phyloP scores from a whole-genome alignment of 1,140 invertebrate genomes.

The Diorhabda carinulata region DNA sequence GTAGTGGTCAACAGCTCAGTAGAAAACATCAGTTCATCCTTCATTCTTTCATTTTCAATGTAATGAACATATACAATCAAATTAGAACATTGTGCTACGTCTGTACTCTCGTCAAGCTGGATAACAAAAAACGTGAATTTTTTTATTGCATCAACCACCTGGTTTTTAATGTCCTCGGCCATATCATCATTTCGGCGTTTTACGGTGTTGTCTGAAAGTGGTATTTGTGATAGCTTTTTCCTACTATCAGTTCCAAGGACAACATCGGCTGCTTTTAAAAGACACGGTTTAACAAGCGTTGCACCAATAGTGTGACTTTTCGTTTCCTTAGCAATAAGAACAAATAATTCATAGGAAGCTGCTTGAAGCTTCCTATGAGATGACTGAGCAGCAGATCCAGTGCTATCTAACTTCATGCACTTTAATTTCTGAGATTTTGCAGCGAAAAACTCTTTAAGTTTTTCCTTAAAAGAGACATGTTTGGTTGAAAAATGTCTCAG shows the following conservation, averaged over 20 bases:
- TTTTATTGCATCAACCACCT: no score
- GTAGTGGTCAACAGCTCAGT: no score
- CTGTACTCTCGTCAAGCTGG: no score
- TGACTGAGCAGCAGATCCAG: no score
- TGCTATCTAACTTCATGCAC: conserved; percentile 13
- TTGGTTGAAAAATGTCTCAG: no score
- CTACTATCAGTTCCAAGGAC: conserved; percentile 24
- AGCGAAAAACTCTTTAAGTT: conserved; percentile 19
- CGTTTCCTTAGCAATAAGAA: conserved; percentile 22
- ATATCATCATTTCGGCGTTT: conserved; percentile 33
- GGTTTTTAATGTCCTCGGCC: conserved; percentile 23
- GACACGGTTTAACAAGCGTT: conserved; percentile 16
- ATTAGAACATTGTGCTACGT: no score
- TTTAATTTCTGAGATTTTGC: conserved; percentile 28
- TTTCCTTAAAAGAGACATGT: no score
- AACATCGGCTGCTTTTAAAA: conserved; percentile 21
- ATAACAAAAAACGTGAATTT: no score
- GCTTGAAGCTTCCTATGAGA: conserved; percentile 25
- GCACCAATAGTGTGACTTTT: conserved; percentile 20
- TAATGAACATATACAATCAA: no score
- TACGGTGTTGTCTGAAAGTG: conserved; percentile 25
- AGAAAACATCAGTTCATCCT: no score
- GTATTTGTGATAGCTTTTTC: conserved; percentile 32
- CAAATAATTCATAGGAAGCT: conserved; percentile 28
- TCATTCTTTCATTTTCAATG: no score